Percentiles rank a stretch among this genome's conserved stretches.
Evolutionary conservation across 2,888 invertebrate genomes (phyloP).

Genomic region (Hymenopus coronatus): DNA sequence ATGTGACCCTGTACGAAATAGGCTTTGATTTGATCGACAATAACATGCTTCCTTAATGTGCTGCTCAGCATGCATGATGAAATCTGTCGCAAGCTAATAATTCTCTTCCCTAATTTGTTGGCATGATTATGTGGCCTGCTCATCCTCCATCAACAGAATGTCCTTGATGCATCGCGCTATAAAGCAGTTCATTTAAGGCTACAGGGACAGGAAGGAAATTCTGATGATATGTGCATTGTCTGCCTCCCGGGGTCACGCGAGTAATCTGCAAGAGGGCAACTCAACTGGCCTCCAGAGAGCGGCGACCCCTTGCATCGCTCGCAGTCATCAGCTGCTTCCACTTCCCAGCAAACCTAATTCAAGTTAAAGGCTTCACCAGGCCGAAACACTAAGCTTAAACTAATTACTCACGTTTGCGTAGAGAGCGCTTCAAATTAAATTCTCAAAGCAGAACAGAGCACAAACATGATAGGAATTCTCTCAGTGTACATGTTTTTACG

Average conservation of each 20-base stretch:
- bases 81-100: too few species aligned
- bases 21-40: too few species aligned
- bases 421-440: not conserved
- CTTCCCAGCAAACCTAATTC: not conserved
- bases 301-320: not conserved
- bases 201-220: not conserved
- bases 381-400: not conserved
- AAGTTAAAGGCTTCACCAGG: not conserved
- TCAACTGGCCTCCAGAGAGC: not conserved
- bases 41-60: too few species aligned
- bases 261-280: not conserved
- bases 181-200: not conserved
- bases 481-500: not conserved
- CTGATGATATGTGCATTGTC: not conserved
- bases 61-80: too few species aligned
- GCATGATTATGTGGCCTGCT: too few species aligned
- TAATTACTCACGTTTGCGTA: not conserved
- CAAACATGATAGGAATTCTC: not conserved
- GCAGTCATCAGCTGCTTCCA: not conserved
- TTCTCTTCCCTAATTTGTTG: not conserved
- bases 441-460: not conserved
- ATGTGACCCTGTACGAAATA: too few species aligned
- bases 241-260: not conserved
- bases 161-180: not conserved
- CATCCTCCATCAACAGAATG: not conserved